A percentile compares a stretch with the other conserved stretches of the same genome.
Evolutionary conservation across 2,113 vertebrate species (phyloP).

Genomic region (Anoplopoma fimbria): DNA sequence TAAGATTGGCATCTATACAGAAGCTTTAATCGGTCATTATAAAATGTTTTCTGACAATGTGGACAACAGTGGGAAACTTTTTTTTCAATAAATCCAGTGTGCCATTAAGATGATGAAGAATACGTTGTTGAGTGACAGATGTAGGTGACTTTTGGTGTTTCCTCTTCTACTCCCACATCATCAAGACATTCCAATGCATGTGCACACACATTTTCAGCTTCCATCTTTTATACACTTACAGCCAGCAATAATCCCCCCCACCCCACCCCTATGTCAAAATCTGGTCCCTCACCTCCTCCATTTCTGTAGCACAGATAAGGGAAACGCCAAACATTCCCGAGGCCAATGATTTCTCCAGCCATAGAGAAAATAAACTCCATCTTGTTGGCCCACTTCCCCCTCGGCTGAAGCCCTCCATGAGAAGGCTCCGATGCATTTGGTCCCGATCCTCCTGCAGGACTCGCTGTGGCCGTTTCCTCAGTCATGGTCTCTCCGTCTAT

Average conservation of each 20-base stretch:
- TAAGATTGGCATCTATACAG: too few relatives aligned
- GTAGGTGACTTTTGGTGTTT: background rate
- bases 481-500: constrained; percentile 64
- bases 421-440: constrained; percentile 13
- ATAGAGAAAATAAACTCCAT: constrained; percentile 91
- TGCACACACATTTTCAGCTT: background rate
- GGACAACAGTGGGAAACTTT: background rate
- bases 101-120: background rate
- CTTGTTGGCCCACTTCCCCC: constrained; percentile 92
- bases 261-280: background rate
- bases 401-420: constrained; percentile 67
- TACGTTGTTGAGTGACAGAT: background rate
- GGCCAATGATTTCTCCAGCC: constrained; percentile 92
- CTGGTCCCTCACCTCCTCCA: constrained; percentile 86
- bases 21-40: background rate
- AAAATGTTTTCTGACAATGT: background rate
- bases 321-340: constrained; percentile 93
- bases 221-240: background rate
- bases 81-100: too few relatives aligned
- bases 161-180: background rate
- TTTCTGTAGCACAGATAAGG: constrained; percentile 94
- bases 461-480: constrained; percentile 39
- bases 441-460: constrained; percentile 6
- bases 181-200: background rate
- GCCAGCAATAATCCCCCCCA: background rate